Evolutionary conservation across 2,113 vertebrate species (phyloP).

Genomic region (Rhinoderma darwinii): DNA sequence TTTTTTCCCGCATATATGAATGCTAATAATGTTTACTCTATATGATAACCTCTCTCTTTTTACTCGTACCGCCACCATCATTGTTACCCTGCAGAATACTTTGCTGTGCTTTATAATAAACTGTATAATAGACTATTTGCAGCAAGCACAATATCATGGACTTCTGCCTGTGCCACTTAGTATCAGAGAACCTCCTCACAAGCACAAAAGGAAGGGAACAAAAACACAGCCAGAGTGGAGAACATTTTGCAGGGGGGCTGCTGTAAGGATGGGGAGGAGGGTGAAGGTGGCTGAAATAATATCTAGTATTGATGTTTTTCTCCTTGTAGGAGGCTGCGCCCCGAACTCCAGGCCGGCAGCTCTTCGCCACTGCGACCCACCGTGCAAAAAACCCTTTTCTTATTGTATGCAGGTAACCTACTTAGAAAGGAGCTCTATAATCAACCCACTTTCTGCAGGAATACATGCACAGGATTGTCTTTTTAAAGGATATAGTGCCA

Average conservation of each 20-base stretch:
- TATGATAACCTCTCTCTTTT: not conserved
- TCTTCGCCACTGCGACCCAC: constrained; percentile 84
- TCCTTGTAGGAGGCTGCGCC: constrained; percentile 87
- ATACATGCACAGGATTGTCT: too few relatives aligned
- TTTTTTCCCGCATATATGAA: not conserved
- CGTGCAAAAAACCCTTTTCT: constrained; percentile 94
- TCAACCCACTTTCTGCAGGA: not conserved
- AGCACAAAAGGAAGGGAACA: not conserved
- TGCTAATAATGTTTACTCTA: not conserved
- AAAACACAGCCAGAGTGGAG: not conserved
- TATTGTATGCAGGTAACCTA: constrained; percentile 93
- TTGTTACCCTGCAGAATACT: not conserved
- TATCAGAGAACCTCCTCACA: not conserved
- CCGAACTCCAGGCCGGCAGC: constrained; percentile 79
- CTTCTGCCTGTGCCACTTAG: not conserved
- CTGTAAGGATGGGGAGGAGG: not conserved
- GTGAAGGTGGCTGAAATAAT: not conserved
- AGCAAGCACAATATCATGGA: not conserved
- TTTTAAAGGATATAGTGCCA: not conserved
- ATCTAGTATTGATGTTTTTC: constrained; percentile 60
- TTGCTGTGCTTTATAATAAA: not conserved
- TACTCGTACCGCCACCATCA: not conserved
- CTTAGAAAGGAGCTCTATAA: not conserved
- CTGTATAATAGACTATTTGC: not conserved
- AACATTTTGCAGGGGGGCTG: not conserved